phyloP scores from a whole-genome alignment of 1,140 invertebrate genomes.

The Bombus huntii region DNA sequence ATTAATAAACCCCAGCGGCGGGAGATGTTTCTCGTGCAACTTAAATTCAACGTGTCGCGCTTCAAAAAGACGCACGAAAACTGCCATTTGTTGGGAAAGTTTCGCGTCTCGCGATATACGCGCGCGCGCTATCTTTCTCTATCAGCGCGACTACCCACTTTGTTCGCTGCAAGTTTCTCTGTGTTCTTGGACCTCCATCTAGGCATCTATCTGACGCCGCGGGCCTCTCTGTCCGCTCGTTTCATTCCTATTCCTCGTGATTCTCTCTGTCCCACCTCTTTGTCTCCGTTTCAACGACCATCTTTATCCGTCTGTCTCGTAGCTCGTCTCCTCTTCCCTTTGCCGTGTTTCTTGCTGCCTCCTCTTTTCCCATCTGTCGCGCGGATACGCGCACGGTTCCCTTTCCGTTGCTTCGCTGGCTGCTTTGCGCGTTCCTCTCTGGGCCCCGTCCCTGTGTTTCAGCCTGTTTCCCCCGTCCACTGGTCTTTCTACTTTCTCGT shows the following conservation, averaged over 20 bases:
- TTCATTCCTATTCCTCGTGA: neutral
- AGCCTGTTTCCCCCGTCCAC: neutral
- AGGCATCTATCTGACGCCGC: neutral
- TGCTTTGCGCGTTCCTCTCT: neutral
- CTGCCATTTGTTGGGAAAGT: neutral
- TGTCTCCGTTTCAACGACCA: slow-evolving; percentile 15
- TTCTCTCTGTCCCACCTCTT: neutral
- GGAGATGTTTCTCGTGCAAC: neutral
- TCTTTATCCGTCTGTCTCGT: slow-evolving; percentile 16
- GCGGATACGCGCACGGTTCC: neutral
- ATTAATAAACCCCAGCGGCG: neutral
- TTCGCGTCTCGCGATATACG: neutral
- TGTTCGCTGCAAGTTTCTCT: neutral
- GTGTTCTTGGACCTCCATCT: neutral
- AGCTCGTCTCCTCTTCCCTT: neutral
- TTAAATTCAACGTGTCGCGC: neutral
- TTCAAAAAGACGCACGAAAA: neutral
- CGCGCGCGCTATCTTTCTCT: neutral
- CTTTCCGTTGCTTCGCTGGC: neutral
- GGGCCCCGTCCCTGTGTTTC: neutral
- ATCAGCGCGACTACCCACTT: neutral
- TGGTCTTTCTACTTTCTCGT: slow-evolving; percentile 3
- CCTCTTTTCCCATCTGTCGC: slow-evolving; percentile 11
- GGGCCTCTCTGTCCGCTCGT: no score
- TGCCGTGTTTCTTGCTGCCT: slow-evolving; percentile 4